These are phyloP conservation scores for Melanostigma gelatinosum DNA, from an alignment of 2,113 vertebrate genomes.

Conservation along the genomic window DNA sequence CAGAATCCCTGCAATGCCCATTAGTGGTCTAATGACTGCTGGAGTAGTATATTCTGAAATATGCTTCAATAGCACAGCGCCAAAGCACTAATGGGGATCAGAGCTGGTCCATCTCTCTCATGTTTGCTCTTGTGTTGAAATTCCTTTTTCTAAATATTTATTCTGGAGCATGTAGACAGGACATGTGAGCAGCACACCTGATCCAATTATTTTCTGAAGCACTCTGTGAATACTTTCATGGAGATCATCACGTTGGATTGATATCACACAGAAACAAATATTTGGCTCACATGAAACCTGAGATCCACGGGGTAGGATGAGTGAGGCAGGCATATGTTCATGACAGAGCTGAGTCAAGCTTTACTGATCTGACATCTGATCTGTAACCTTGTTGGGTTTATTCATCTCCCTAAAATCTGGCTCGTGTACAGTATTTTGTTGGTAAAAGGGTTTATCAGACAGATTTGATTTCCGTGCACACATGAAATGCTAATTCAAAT, in stretches of 20 bases:
- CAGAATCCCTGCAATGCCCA: slow-evolving; percentile 7
- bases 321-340: slow-evolving; percentile 25
- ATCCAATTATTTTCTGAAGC: neutral
- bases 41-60: neutral
- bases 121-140: slow-evolving; percentile 8
- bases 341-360: slow-evolving; percentile 28
- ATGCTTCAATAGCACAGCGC: neutral
- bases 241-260: neutral
- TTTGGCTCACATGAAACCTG: neutral
- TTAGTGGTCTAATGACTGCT: neutral
- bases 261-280: neutral
- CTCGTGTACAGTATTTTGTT: neutral
- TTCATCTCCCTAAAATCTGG: neutral
- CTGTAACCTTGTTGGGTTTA: slow-evolving; percentile 15
- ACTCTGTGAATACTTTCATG: neutral
- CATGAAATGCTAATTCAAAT: neutral
- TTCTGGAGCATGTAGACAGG: neutral
- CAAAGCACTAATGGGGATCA: neutral
- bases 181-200: neutral
- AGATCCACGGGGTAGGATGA: slow-evolving; percentile 2
- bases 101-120: neutral
- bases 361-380: slow-evolving; percentile 44
- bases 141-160: neutral
- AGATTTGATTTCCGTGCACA: neutral
- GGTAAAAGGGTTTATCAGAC: neutral